Evolutionary conservation across 2,888 invertebrate species (phyloP).

Genomic region (Drosophila peninsularis): DNA sequence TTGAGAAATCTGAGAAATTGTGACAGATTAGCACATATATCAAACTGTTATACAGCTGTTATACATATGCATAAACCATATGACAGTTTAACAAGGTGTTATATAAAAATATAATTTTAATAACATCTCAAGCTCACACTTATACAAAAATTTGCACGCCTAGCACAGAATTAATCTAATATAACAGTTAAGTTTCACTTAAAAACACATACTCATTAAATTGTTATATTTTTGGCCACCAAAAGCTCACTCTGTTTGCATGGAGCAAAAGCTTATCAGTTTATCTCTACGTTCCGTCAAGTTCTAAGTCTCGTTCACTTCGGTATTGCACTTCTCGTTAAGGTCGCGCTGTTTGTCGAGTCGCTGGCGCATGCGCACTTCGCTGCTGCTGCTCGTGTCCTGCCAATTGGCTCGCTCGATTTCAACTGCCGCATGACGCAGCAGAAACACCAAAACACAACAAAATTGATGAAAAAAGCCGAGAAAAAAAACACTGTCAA

Average conservation of each 20-base stretch:
- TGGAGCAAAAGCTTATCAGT: neutral
- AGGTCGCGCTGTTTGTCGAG: conserved; percentile 36
- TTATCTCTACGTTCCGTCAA: neutral
- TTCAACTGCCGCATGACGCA: conserved; percentile 82
- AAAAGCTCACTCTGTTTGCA: conserved; percentile 21
- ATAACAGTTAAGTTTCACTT: conserved; percentile 4
- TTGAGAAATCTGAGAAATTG: neutral
- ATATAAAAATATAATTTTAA: neutral
- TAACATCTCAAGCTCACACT: neutral
- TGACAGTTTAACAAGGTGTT: conserved; percentile 9
- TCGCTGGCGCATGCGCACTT: conserved; percentile 64
- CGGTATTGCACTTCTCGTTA: conserved; percentile 20
- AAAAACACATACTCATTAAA: conserved; percentile 51
- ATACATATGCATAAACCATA: too few relatives aligned
- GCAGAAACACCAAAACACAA: conserved; percentile 70
- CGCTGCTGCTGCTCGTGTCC: conserved; percentile 77
- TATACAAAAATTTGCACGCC: neutral
- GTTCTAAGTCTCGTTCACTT: conserved; percentile 23
- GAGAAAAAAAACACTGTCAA: conserved; percentile 60
- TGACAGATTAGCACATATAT: conserved; percentile 21
- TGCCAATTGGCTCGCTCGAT: conserved; percentile 83
- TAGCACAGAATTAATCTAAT: neutral
- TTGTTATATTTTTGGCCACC: neutral
- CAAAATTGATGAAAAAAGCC: conserved; percentile 26
- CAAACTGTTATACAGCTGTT: conserved; percentile 20